Evolutionary conservation across 2,113 vertebrate genomes (phyloP), one percentile per base, ranked within the genome.

Genomic region (Thalassoma bifasciatum): DNA sequence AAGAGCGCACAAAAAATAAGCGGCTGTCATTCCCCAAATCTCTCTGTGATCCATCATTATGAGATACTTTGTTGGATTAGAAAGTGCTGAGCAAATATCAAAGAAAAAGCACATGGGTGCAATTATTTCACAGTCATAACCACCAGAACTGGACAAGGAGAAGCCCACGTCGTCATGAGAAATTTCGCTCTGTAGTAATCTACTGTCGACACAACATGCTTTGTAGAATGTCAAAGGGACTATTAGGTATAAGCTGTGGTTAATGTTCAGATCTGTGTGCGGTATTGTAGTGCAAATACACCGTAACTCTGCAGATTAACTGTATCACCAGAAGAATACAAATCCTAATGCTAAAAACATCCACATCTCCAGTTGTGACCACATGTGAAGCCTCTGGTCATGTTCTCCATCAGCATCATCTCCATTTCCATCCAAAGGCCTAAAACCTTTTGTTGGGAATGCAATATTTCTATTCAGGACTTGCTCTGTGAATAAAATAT

Each of bases 391-490:
- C 67, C 70, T 57, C 61, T 57, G 71, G 58, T 72, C 69, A 46
- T 76, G 72, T 73, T 67, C 66, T 74, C 73, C 81, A 69, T 89
- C 82, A 79, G 59, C 52, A 50, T 53, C 62, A 72, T 81, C 77
- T 82, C 67, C 78, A 80, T 85, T 77, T 82, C 66, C 86, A 86
- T 88, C 82, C 80, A 89, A 81, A 81, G 66, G 50, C 66, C 50
- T 51, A 26, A 73, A 90, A 86, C 54, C 49, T 76, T 87, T 87
- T 74, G 54, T 86, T 86, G 46, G 36, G 57, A 81, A 61, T 81
- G 78, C 93, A 93, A 93, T 94, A 93, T 93, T 94, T 94, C 90
- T 93, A 94, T 94, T 94, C 93, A 93, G 89, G 90, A 86, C 91
- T 90, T 26, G 89, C 72, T 91, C 88, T 91, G 88, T 93, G 93